Evolutionary conservation across 2,113 vertebrate genomes (phyloP).

Genomic region (Crocuta crocuta): DNA sequence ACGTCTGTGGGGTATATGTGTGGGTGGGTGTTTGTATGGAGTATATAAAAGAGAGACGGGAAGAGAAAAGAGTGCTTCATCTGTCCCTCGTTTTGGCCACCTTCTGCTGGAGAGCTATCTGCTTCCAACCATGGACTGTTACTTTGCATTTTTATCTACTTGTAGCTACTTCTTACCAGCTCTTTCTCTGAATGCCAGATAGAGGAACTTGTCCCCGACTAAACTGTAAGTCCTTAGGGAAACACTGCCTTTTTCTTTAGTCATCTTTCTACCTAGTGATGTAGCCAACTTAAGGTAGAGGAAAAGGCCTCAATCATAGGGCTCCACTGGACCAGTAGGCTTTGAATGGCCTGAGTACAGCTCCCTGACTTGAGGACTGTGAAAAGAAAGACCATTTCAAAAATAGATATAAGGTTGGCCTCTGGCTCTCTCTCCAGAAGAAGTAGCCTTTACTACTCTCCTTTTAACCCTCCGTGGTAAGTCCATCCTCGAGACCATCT

Average conservation of each 20-base stretch:
- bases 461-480: not conserved
- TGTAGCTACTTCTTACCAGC: not conserved
- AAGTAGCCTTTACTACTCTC: not conserved
- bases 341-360: not conserved
- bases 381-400: not conserved
- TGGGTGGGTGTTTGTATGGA: not conserved
- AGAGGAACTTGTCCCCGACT: not conserved
- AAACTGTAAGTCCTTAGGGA: not conserved
- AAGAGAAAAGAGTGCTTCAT: not conserved
- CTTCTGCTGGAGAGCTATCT: not conserved
- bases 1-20: not conserved
- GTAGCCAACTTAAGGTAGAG: not conserved
- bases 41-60: not conserved
- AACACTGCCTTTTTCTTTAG: not conserved
- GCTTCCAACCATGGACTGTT: not conserved
- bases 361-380: not conserved
- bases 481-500: rapidly evolving
- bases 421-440: not conserved
- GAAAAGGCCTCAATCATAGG: not conserved
- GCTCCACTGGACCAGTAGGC: not conserved
- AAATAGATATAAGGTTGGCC: not conserved
- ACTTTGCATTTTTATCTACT: not conserved
- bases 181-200: not conserved
- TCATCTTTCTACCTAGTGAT: not conserved
- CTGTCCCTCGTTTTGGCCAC: not conserved